Base-by-base conservation (phyloP, 2,113 vertebrate genomes). In the Nothocercus nigrocapillus region DNA sequence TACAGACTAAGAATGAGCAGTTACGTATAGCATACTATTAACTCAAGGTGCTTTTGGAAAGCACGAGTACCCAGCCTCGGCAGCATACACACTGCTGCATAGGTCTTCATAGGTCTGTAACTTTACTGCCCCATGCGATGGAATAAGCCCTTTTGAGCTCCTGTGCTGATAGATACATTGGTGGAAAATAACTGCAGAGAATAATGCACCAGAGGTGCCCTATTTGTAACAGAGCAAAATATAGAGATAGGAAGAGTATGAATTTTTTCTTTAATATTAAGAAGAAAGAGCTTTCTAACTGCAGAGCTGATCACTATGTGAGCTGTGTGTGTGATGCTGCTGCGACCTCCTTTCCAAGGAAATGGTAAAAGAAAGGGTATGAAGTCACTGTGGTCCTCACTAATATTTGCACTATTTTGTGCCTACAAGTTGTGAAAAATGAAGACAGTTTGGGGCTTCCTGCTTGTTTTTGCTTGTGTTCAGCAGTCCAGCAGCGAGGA, bases 31-130 rank as follows among this genome's bases (percentile, higher is more conserved):
- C 34, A 16, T 2, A 1, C 40, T 58, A 3, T 53, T 84, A 89
- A 93, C 36, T 89, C 80, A 90, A 95, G 90, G 90, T 96, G 74
- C 13, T 69, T 93, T 73, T 75, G 54, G 42, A 76, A 84, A 92
- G 56, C 38, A 42, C 5, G 2, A 74, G 11, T 7, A n/a, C 40
- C 67, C 44, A 69, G 16, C 62, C 49, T 27, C 67, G 70, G 36
- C 45, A 77, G 38, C 70, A 13, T 2, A 27, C 3, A 8, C 40
- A 56, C 44, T 61, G 47, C 49, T 19, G 32, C 10, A 38, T 1
- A 38, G 5, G 3, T 85, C 82, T 66, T 70, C 67, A 87, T 74
- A 75, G 9, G 70, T 7, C 54, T 36, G 17, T 0, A 1, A 20
- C n/a, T 90, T 82, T 90, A 62, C 62, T 90, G 12, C 70, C 59